These are phyloP conservation scores for Cynopterus brachyotis DNA, from an alignment of 2,113 vertebrate species.

Conservation along the genomic window DNA sequence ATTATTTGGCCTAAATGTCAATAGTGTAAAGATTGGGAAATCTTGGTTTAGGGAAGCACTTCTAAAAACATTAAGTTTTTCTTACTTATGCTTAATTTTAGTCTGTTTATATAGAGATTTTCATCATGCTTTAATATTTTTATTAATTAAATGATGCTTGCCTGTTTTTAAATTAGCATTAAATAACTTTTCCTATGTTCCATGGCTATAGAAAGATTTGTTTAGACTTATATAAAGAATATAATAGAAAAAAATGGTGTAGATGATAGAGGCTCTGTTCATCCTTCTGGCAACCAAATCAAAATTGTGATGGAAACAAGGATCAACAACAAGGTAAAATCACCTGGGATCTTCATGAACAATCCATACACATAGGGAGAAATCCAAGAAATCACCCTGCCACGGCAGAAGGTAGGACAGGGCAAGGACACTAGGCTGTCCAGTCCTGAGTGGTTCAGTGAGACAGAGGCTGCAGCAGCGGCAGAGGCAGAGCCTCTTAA, in stretches of 20 bases:
- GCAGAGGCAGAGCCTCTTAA: too few relatives aligned
- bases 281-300: too few relatives aligned
- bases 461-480: too few relatives aligned
- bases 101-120: not conserved
- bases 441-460: too few relatives aligned
- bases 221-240: slow-evolving; percentile 73
- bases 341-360: too few relatives aligned
- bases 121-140: not conserved
- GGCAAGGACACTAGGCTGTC: too few relatives aligned
- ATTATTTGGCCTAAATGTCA: not conserved
- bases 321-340: too few relatives aligned
- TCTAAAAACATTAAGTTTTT: not conserved
- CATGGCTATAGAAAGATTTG: slow-evolving; percentile 72
- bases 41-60: not conserved
- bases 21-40: not conserved
- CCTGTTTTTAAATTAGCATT: not conserved
- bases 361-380: too few relatives aligned
- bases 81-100: not conserved
- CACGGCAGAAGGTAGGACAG: too few relatives aligned
- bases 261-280: too few relatives aligned
- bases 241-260: not conserved
- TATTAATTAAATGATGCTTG: slow-evolving; percentile 34
- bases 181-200: slow-evolving; percentile 29
- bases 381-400: too few relatives aligned
- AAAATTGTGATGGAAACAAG: too few relatives aligned